Evolutionary conservation across 2,113 vertebrate genomes (phyloP).

Genomic region (Macrotis lagotis): DNA sequence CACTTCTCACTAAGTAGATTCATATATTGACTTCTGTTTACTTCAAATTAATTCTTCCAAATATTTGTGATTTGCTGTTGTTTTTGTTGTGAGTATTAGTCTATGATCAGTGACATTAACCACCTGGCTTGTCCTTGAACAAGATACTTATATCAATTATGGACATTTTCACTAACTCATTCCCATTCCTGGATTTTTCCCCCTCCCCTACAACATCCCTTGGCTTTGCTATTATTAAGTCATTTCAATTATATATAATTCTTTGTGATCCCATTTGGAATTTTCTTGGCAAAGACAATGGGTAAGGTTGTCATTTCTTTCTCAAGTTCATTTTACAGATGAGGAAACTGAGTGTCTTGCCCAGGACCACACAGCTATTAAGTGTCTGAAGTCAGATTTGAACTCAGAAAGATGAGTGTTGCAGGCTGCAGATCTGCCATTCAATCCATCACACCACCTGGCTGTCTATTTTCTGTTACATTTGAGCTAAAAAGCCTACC

Average conservation of each 20-base stretch:
- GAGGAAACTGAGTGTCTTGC: neutral
- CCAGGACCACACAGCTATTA: neutral
- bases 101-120: neutral
- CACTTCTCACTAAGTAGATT: neutral
- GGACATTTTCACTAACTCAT: neutral
- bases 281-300: neutral
- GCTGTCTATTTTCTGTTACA: neutral
- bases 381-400: neutral
- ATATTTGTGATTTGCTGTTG: too few species aligned
- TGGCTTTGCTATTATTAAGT: neutral
- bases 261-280: neutral
- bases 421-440: neutral
- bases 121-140: neutral
- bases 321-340: neutral
- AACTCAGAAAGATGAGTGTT: neutral
- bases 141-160: neutral
- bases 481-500: neutral
- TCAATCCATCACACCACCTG: neutral
- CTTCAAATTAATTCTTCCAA: too few species aligned
- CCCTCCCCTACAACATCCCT: neutral
- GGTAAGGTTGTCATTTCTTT: neutral
- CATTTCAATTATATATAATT: neutral
- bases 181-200: neutral
- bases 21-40: neutral
- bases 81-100: too few species aligned